Base-by-base conservation (phyloP, 2,888 invertebrate genomes). In the Sphaerophoria taeniata region DNA sequence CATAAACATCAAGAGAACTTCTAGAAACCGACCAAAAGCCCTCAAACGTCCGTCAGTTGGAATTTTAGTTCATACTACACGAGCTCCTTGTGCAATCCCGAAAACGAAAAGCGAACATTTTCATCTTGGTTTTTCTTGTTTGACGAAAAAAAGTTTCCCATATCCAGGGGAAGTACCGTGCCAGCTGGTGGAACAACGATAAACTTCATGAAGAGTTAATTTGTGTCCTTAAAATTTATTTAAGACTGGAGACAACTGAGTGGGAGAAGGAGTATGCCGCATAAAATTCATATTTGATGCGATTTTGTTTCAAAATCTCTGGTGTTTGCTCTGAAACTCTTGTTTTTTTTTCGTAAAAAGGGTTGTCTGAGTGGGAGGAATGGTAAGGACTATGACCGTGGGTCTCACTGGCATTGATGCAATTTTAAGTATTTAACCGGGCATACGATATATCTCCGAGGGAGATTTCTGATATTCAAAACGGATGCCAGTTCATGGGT, bases 151-250 rank as follows among this genome's bases (percentile, higher is more conserved):
- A 75, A 79, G 31, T 80, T 84, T 76, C 36, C 11, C 33, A 65
- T 72, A 70, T 76, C 61, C 80, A 36, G 51, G 7, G 61, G 58
- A 45, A 51, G 49, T 51, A 65, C 11, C 12, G 47, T 65, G 39
- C 36, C 84, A 84, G 80, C 80, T 85, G 84, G 75, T 76, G 49
- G 76, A 85, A 80, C 75, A 85, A 85, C 80, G 84, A 70, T 80
- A 67, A 85, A 85, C 84, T 85, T 85, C 75, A 85, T 80, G 75
- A 79, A 85, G 75, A 85, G 84, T 85, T 85, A 85, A 85, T 85
- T 85, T 80, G 75, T 73, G 80, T 85, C 72, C 67, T 60, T 77
- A 45, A 34, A 58, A 24, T 49, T 1, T 58, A 63, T 51, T 60
- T 49, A 43, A 34, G 24, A 24, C 24, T 24, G 72, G 43, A 61